These are phyloP conservation scores for Progne subis DNA, from an alignment of 2,113 vertebrate genomes.

Conservation along the genomic window DNA sequence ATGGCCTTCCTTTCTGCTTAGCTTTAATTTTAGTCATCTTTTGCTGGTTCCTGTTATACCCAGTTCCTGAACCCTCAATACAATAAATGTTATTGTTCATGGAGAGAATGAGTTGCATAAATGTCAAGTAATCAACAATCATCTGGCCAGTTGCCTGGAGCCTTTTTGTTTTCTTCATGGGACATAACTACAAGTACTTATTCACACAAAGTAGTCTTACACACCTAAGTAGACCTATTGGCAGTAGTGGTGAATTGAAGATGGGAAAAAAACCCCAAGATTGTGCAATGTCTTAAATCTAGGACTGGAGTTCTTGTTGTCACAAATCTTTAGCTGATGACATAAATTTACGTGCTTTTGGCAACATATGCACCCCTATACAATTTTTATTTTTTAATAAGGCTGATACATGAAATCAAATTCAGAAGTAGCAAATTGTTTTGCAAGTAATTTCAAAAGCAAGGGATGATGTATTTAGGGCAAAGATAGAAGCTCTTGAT, in stretches of 20 bases:
- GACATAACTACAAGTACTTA: not conserved
- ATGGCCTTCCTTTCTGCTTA: not conserved
- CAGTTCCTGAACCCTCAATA: slow-evolving; percentile 19
- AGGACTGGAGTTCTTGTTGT: not conserved
- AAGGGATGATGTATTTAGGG: not conserved
- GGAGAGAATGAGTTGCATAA: slow-evolving; percentile 8
- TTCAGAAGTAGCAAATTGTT: slow-evolving; percentile 12
- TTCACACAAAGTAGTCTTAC: not conserved
- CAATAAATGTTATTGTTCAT: slow-evolving; percentile 40
- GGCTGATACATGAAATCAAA: not conserved
- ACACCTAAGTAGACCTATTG: not conserved
- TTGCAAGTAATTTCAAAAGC: slow-evolving; percentile 22
- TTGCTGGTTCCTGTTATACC: slow-evolving; percentile 26
- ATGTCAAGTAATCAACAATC: slow-evolving; percentile 44
- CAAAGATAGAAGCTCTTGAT: not conserved
- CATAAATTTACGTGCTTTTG: slow-evolving; percentile 19
- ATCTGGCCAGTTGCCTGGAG: slow-evolving; percentile 1
- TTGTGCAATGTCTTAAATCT: not conserved
- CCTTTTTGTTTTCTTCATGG: slow-evolving; percentile 24
- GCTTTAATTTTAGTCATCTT: slow-evolving; percentile 32
- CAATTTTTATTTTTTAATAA: not conserved
- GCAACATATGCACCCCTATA: not conserved
- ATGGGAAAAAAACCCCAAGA: accelerated
- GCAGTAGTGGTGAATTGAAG: not conserved
- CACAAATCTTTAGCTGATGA: not conserved